Evolutionary conservation across 2,888 invertebrate species (phyloP).

Genomic region (Pseudolycoriella hygida): DNA sequence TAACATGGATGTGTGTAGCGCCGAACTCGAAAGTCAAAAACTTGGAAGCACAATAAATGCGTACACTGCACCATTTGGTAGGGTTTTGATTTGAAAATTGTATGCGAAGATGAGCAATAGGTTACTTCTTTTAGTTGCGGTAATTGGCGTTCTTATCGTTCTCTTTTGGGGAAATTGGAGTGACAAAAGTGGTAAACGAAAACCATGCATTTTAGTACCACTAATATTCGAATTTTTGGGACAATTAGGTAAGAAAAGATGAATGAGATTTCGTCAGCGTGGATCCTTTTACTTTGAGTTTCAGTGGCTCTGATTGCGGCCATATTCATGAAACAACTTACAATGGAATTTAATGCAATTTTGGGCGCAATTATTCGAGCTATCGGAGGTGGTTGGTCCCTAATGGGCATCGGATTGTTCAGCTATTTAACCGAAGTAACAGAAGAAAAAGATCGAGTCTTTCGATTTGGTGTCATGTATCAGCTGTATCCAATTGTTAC

Average conservation of each 20-base stretch:
- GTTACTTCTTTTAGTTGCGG: no score
- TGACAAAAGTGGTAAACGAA: constrained; percentile 33
- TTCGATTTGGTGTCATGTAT: constrained; percentile 74
- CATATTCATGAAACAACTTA: constrained; percentile 60
- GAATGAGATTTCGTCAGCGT: no score
- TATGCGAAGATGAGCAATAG: no score
- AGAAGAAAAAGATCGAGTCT: constrained; percentile 62
- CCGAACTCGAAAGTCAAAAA: no score
- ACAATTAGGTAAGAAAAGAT: no score
- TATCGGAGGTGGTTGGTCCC: constrained; percentile 59
- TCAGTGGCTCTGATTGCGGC: constrained; percentile 61
- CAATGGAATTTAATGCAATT: constrained; percentile 66
- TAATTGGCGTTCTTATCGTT: constrained; percentile 21
- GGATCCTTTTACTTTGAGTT: constrained; percentile 17
- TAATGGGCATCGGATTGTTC: constrained; percentile 80
- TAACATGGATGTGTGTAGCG: no score
- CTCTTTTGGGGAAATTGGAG: constrained; percentile 69
- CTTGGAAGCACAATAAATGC: no score
- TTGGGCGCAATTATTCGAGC: constrained; percentile 63
- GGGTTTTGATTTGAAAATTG: no score
- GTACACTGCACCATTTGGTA: no score
- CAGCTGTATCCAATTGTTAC: constrained; percentile 61
- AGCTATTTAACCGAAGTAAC: constrained; percentile 81
- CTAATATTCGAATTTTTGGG: constrained; percentile 61
- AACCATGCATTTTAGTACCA: constrained; percentile 66